Evolutionary conservation across 1,140 invertebrate genomes (phyloP).

Genomic region (Yoshiicerus persimilis): DNA sequence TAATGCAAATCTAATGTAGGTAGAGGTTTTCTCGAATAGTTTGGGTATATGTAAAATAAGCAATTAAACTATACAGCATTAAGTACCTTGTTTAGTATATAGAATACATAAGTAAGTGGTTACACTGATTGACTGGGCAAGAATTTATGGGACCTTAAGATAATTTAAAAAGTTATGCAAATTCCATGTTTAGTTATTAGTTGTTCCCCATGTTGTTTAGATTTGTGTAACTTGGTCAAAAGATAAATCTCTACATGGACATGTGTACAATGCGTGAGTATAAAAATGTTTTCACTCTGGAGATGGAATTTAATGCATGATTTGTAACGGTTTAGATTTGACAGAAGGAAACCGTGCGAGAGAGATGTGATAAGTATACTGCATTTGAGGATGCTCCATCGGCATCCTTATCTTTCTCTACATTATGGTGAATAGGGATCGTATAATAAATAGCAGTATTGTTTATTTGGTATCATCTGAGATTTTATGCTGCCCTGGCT

Average conservation of each 20-base stretch:
- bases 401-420: not conserved
- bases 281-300: slow-evolving; percentile 17
- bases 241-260: not conserved
- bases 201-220: no score
- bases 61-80: no score
- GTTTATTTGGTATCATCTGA: not conserved
- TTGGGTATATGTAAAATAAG: no score
- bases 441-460: not conserved
- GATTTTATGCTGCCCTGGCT: not conserved
- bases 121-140: no score
- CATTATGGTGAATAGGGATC: not conserved
- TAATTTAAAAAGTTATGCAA: not conserved
- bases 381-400: not conserved
- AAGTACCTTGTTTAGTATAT: not conserved
- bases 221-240: not conserved
- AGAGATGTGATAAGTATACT: not conserved
- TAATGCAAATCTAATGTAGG: not conserved
- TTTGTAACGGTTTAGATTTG: slow-evolving; percentile 11
- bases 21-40: not conserved
- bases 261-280: not conserved
- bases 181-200: not conserved
- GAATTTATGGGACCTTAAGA: not conserved
- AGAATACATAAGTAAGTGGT: not conserved
- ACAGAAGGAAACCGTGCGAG: not conserved
- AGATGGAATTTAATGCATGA: slow-evolving; percentile 7